Evolutionary conservation across 2,113 vertebrate genomes (phyloP), one percentile per base, ranked within the genome.

Genomic region (Oreocharis arfaki): DNA sequence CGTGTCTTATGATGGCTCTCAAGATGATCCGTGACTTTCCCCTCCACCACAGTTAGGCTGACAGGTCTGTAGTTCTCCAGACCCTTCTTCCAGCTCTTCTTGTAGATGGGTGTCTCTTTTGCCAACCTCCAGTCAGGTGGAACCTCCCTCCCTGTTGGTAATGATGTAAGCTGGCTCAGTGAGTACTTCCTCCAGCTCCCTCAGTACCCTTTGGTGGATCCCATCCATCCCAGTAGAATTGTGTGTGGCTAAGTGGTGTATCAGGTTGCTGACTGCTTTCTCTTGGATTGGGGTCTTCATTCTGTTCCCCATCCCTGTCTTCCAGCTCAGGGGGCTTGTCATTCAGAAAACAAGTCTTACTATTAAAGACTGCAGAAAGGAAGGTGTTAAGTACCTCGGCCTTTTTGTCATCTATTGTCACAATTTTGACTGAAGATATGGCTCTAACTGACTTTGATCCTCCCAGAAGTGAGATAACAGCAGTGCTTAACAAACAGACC

Each of bases 1-100:
- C 2, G 0, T 59, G 10, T 63, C 13, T 39, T 2, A 2, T 21
- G 26, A 13, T 59, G 19, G 6, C 13, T 42, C 7, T 60, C 46
- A 71, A 30, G 50, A 26, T 42, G n/a, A 26, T 75, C n/a, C 8
- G 10, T 69, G 59, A 28, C 22, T 33, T 85, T 69, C 19, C n/a
- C 16, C 5, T 15, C 44, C 32, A 59, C 16, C 8, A 2, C n/a
- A 27, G 32, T 70, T 32, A 70, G 33, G 13, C 33, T 75, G 46
- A 37, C 16, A 83, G 6, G 26, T 26, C 39, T 64, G 21, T 52
- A 57, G 28, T 41, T 75, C 30, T 26, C 17, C 8, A 10, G 19
- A 37, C 26, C 6, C 11, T 59, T 52, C 28, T 79, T 85, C 42
- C 9, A 11, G 6, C 55, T 41, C 24, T 35, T 70, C 22, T 35